Evolutionary conservation across 2,113 vertebrate species (phyloP), one percentile per base, ranked within the genome.

Genomic region (Semnornis frantzii): DNA sequence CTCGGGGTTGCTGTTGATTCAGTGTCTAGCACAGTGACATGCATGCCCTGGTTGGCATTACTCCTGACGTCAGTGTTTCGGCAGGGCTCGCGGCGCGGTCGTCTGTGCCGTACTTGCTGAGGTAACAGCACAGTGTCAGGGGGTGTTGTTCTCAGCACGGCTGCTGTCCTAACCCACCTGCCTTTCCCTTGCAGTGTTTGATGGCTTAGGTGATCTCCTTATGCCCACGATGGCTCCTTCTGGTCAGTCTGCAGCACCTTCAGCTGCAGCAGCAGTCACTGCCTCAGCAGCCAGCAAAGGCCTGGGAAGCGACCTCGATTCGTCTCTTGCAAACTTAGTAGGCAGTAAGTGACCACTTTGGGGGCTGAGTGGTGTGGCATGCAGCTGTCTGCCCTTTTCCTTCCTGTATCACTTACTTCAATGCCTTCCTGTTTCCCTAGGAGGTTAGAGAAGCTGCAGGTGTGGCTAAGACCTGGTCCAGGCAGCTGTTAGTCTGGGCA

Each of bases 201-300:
- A 97, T 96, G 99, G 98, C 95, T 98, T 99, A 99, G 99, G 98
- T 80, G 99, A 99, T 96, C 98, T 99, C 97, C 98, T 99, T 93
- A 99, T 99, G 98, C 99, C 99, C 46, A 98, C 99, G 13, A 97
- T 99, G 98, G 99, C 98, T 42, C 99, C 99, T 70, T 96, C 99
- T 89, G 99, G 98, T 92, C 98, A 99, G 31, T 98, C 98, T 82
- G 95, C 96, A 83, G 88, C 97, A 89, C 92, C 98, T 74, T 88
- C 98, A 37, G 77, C 97, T 58, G 52, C 97, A 80, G 91, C 97
- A 73, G 75, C 97, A 70, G 93, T 97, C 74, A 60, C 98, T 34
- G 97, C 97, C 16, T 93, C 97, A 87, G 97, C 97, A 44, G 96
- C 98, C 33, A 96, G 97, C 93, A 99, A 99, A 98, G 97, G 98